Evolutionary conservation across 2,888 invertebrate genomes (phyloP).

Genomic region (Drosophila mimica): DNA sequence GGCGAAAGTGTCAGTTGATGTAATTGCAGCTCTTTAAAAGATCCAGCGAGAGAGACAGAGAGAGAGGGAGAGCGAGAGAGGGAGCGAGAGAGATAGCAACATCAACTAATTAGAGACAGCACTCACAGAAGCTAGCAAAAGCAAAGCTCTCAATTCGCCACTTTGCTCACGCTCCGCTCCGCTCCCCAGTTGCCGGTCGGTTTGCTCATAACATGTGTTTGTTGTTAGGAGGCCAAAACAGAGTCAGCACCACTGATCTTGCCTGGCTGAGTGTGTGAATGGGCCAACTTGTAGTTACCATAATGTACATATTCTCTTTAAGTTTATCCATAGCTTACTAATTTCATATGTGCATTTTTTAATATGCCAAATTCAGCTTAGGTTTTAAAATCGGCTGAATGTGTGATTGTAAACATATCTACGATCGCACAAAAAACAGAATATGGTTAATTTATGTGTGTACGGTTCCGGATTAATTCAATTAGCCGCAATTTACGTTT

Average conservation of each 20-base stretch:
- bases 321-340: background rate
- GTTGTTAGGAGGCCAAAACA: slow-evolving; percentile 56
- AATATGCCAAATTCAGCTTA: background rate
- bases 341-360: background rate
- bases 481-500: slow-evolving; percentile 77
- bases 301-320: background rate
- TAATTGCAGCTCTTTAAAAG: slow-evolving; percentile 47
- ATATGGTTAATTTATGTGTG: slow-evolving; percentile 3
- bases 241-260: slow-evolving; percentile 24
- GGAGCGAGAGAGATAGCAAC: slow-evolving; percentile 20
- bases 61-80: slow-evolving; percentile 13
- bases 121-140: slow-evolving; percentile 1
- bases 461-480: slow-evolving; percentile 61
- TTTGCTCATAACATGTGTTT: slow-evolving; percentile 63
- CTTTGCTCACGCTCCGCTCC: slow-evolving; percentile 5
- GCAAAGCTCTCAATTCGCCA: slow-evolving; percentile 26
- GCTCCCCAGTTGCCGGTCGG: slow-evolving; percentile 8
- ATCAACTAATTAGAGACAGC: slow-evolving; percentile 35
- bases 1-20: slow-evolving; percentile 63
- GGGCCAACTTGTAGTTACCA: background rate
- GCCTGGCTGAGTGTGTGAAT: background rate
- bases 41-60: slow-evolving; percentile 27
- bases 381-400: slow-evolving; percentile 14
- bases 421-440: slow-evolving; percentile 16
- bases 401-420: slow-evolving; percentile 64